Conservation (phyloP, 2,888 invertebrate species). For the Lathronympha strigana region DNA sequence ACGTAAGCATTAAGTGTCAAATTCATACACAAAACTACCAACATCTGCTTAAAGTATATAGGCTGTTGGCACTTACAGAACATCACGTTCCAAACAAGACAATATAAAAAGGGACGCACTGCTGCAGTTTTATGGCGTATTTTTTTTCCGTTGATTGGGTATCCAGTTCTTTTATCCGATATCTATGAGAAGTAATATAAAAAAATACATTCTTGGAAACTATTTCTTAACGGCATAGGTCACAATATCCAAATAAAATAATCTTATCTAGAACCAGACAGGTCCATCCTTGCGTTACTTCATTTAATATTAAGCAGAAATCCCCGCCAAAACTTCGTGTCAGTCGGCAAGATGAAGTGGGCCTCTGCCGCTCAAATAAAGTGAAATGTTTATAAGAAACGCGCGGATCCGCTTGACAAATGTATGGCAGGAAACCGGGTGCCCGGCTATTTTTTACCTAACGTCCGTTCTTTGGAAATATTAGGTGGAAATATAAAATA, state of each 20-base stretch:
- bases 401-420: conserved; percentile 34
- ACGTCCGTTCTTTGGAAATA: conserved; percentile 27
- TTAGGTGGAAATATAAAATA: conserved; percentile 10
- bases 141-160: too few species aligned
- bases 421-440: conserved; percentile 26
- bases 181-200: too few species aligned
- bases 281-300: background rate
- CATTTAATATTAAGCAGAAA: conserved; percentile 34
- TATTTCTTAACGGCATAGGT: background rate
- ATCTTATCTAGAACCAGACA: background rate
- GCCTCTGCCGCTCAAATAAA: conserved; percentile 28
- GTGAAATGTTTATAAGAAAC: conserved; percentile 40
- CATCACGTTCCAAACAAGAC: too few species aligned
- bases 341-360: conserved; percentile 26
- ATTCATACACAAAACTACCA: too few species aligned
- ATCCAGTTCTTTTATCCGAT: too few species aligned
- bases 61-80: too few species aligned
- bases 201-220: too few species aligned
- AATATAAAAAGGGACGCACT: too few species aligned
- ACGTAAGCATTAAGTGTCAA: too few species aligned
- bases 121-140: too few species aligned
- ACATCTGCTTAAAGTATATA: too few species aligned
- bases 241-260: background rate
- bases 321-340: conserved; percentile 4
- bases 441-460: conserved; percentile 11